These are phyloP conservation scores for Felis chaus DNA, from an alignment of 2,113 vertebrate genomes.

Conservation along the genomic window DNA sequence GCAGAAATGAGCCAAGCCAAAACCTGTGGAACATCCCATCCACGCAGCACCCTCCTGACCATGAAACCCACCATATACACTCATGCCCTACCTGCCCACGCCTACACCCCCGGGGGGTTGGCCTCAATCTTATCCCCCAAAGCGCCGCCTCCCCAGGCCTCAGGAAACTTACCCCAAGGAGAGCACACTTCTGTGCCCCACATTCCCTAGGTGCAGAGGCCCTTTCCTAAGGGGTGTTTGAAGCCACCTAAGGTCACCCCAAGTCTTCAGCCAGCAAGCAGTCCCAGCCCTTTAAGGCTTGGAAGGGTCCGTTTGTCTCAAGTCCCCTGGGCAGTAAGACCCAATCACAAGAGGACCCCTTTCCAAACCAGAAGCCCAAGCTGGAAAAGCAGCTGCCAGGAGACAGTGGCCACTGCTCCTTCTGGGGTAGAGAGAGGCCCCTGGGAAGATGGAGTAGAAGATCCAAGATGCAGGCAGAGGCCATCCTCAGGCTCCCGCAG, in stretches of 20 bases:
- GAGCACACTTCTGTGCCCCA: not conserved
- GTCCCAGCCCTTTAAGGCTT: not conserved
- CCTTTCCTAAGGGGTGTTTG: not conserved
- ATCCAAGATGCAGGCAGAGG: not conserved
- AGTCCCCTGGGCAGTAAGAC: not conserved
- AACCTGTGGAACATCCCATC: rapidly evolving
- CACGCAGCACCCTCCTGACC: not conserved
- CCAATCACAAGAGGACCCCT: not conserved
- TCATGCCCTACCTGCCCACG: rapidly evolving
- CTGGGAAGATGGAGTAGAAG: not conserved
- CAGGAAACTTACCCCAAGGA: not conserved
- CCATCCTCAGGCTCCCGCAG: not conserved
- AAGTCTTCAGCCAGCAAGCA: not conserved
- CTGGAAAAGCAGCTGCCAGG: not conserved
- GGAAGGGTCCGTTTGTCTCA: not conserved
- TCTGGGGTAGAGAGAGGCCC: too few species aligned
- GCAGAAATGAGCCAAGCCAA: not conserved
- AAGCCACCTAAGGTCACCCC: not conserved
- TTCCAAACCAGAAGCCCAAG: not conserved
- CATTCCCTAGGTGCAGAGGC: not conserved
- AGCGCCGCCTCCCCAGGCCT: not conserved
- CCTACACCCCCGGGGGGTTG: rapidly evolving
- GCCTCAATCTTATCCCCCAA: not conserved
- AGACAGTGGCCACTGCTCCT: rapidly evolving
- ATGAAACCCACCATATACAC: not conserved